Evolutionary conservation across 1,140 invertebrate genomes (phyloP).

Genomic region (Pachypsylla venusta): DNA sequence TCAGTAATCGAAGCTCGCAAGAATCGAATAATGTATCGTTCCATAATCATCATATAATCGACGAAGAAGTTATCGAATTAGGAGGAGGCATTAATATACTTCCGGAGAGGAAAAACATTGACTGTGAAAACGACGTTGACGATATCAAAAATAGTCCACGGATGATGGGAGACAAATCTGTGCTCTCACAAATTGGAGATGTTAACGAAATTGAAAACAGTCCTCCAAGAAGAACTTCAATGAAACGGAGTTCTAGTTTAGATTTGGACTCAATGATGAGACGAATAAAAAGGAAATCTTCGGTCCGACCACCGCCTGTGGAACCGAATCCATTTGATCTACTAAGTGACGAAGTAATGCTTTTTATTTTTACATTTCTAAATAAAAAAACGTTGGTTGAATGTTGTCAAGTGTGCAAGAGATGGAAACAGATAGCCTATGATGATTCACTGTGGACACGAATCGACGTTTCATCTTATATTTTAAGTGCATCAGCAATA

Average conservation of each 20-base stretch:
- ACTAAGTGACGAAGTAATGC: slow-evolving; percentile 65
- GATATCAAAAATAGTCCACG: background rate
- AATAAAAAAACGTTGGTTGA: slow-evolving; percentile 56
- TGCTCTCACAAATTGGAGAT: background rate
- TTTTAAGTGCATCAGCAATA: slow-evolving; percentile 45
- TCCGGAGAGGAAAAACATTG: background rate
- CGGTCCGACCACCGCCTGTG: background rate
- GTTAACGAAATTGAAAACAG: background rate
- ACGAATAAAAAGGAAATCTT: background rate
- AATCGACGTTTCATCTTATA: slow-evolving; percentile 56
- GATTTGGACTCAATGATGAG: background rate
- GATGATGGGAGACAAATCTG: background rate
- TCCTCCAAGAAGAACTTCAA: background rate
- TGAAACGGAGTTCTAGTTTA: slow-evolving; percentile 7
- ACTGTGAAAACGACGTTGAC: background rate
- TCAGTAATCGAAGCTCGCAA: slow-evolving; percentile 1
- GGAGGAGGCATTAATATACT: slow-evolving; percentile 1
- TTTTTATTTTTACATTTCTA: slow-evolving; percentile 67
- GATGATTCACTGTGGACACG: slow-evolving; percentile 74
- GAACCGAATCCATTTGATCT: slow-evolving; percentile 40
- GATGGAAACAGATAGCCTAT: slow-evolving; percentile 54
- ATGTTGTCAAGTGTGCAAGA: slow-evolving; percentile 47
- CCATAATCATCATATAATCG: background rate
- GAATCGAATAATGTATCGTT: background rate
- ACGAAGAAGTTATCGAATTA: background rate